A percentile compares a stretch with the other conserved stretches of the same genome.
Evolutionary conservation across 2,797 vertebrate species (phyloP).

Genomic region (Mormyrops boulengeri): DNA sequence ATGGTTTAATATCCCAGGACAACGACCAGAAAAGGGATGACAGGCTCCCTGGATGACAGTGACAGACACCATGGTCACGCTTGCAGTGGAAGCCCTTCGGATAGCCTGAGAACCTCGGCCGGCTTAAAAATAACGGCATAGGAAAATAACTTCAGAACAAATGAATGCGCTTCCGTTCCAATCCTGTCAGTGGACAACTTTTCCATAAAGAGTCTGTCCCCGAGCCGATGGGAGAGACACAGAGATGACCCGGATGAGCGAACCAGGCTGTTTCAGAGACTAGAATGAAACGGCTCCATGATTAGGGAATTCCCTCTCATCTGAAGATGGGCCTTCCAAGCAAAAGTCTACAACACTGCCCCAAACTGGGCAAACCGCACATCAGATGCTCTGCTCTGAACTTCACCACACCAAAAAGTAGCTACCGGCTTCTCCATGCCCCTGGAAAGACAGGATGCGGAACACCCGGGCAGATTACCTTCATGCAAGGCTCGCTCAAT

Average conservation of each 20-base stretch:
- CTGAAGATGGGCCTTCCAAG: slow-evolving; percentile 37
- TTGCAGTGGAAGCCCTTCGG: neutral
- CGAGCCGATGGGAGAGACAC: slow-evolving; percentile 5
- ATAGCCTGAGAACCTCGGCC: neutral
- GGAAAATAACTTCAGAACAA: neutral
- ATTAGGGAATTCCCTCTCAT: slow-evolving; percentile 49
- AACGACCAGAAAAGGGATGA: neutral
- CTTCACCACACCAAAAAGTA: neutral
- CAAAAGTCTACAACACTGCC: neutral
- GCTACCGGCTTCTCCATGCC: no score
- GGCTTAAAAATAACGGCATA: neutral
- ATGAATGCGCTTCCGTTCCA: neutral
- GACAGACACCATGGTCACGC: neutral
- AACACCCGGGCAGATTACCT: slow-evolving; percentile 49
- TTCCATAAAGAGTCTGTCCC: neutral
- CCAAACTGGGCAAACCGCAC: neutral
- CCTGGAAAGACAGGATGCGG: neutral
- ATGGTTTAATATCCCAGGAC: neutral
- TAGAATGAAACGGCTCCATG: neutral
- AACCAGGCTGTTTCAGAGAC: neutral
- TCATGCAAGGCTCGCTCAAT: slow-evolving; percentile 67
- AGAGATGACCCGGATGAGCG: neutral
- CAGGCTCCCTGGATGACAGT: neutral
- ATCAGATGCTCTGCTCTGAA: neutral
- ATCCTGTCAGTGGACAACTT: neutral